phyloP scores from a whole-genome alignment of 2,797 vertebrate genomes.

The Parauchenoglanis ngamensis region DNA sequence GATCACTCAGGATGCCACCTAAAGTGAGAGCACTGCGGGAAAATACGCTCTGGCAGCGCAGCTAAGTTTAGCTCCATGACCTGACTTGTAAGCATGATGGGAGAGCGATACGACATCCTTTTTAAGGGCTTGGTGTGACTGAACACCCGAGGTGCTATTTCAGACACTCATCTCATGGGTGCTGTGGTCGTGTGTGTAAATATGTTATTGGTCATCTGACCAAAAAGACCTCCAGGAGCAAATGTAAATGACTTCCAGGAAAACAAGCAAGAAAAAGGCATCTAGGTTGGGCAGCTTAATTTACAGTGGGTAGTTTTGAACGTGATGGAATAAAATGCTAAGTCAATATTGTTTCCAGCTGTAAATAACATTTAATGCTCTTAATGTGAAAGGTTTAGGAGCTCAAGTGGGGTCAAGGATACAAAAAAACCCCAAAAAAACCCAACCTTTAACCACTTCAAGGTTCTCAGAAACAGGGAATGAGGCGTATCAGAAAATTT shows the following conservation, averaged over 20 bases:
- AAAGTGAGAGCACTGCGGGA: conserved; percentile 18
- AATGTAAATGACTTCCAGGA: not conserved
- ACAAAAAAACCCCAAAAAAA: conserved; percentile 19
- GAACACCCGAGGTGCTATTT: conserved; percentile 47
- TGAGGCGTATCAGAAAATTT: conserved; percentile 41
- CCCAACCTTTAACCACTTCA: conserved; percentile 35
- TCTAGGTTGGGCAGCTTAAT: not conserved
- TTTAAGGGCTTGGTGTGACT: conserved; percentile 36
- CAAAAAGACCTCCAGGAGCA: not conserved
- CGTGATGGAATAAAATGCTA: not conserved
- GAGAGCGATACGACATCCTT: conserved; percentile 39
- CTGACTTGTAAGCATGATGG: conserved; percentile 45
- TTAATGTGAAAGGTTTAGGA: conserved; percentile 49
- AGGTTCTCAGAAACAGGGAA: conserved; percentile 40
- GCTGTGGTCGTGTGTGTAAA: conserved; percentile 41
- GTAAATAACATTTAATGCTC: conserved; percentile 29
- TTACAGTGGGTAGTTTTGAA: not conserved
- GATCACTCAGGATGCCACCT: conserved; percentile 10
- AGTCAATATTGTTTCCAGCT: not conserved
- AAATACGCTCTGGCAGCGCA: not conserved
- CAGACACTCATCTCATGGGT: conserved; percentile 50
- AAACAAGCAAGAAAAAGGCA: not conserved
- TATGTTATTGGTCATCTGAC: conserved; percentile 21
- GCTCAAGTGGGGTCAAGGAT: conserved; percentile 38
- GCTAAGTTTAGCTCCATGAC: conserved; percentile 44